Base-by-base conservation (phyloP, 2,888 invertebrate species). In the Chloromyia formosa region DNA sequence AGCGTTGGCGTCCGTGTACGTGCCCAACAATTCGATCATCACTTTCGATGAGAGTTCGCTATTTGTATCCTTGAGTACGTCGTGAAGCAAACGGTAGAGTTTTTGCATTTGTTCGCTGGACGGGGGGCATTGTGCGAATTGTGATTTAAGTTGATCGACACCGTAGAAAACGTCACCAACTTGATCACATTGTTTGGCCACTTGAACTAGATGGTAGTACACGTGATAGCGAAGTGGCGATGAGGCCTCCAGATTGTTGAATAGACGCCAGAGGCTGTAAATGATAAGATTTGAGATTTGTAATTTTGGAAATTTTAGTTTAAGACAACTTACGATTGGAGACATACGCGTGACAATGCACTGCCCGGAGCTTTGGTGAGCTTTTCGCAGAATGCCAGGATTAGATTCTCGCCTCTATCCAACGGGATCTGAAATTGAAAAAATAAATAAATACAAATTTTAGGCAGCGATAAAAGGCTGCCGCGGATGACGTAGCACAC, bases 1-100 rank as follows among this genome's bases (percentile, higher is more conserved):
- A 0, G 98, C 98, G 86, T 98, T 98, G 82, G 97, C 97, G 77
- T 96, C 93, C 23, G 97, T 97, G 85, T 98, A 99, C 0, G 98
- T 98, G 23, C 96, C 95, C 74, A 99, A 87, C 0, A 99, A 87
- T 85, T 97, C 97, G 77, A 98, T 93, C 98, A 99, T 98, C 2
- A 97, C 96, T 85, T 96, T 95, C 18, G 96, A 93, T 23, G 97
- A 96, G 80, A 94, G 88, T 82, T 97, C 96, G 85, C 96, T 78
- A 83, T 94, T 94, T 80, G 94, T 94, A 82, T 94, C 94, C 82
- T 93, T 93, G 54, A 95, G 87, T 35, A 95, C 95, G 86, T 95
- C 94, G 83, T 98, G 97, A 72, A 98, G 86, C 20, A 95, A 87
- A 79, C 97, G 90, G 80, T 96, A 92, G 1, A 97, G 86, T 82